A percentile compares a stretch with the other conserved stretches of the same genome.
phyloP scores from a whole-genome alignment of 2,113 vertebrate species.

The Columba janthina region DNA sequence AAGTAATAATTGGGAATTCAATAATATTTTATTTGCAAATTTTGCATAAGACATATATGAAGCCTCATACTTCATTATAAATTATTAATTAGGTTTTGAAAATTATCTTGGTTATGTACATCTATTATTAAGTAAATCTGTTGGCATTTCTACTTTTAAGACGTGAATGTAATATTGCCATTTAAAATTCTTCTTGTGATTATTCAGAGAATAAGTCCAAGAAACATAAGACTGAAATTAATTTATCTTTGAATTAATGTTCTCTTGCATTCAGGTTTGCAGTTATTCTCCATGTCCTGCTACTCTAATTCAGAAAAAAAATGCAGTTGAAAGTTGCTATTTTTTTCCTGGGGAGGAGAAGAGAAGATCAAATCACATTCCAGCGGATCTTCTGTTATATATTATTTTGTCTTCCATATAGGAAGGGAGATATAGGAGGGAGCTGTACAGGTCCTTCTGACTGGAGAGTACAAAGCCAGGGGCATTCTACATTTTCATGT shows the following conservation, averaged over 20 bases:
- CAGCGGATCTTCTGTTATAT: not conserved
- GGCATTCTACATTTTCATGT: not conserved
- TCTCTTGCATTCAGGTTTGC: not conserved
- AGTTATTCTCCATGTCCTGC: not conserved
- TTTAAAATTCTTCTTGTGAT: not conserved
- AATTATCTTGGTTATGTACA: not conserved
- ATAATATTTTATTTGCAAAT: not conserved
- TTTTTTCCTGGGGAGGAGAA: not conserved
- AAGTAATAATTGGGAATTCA: not conserved
- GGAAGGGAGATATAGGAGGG: not conserved
- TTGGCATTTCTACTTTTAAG: not conserved
- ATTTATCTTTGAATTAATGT: not conserved
- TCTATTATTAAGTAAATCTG: constrained; percentile 3
- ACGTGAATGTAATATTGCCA: not conserved
- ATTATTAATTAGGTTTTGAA: constrained; percentile 22
- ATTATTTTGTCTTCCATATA: not conserved
- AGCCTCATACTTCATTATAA: not conserved
- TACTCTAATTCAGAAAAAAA: not conserved
- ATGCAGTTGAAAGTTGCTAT: not conserved
- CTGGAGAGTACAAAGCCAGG: not conserved
- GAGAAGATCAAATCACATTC: not conserved
- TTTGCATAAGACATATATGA: not conserved
- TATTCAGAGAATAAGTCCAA: not conserved
- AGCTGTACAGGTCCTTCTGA: not conserved
- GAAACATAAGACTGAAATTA: not conserved